Conservation (phyloP, 2,113 vertebrate genomes). For the Lagopus muta region DNA sequence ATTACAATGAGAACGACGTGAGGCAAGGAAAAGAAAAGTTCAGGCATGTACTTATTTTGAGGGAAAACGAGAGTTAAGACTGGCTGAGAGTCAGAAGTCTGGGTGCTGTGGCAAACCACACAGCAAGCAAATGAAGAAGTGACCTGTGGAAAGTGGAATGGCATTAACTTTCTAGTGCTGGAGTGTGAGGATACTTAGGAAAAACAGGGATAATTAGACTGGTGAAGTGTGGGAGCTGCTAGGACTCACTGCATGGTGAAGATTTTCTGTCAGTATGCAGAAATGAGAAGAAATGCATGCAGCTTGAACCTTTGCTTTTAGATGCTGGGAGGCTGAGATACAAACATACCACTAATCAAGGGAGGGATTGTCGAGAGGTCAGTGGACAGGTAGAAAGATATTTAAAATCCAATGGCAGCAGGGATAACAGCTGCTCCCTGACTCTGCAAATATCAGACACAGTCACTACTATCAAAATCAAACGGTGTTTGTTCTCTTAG, state of each 20-base stretch:
- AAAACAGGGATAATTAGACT: not conserved
- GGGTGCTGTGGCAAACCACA: not conserved
- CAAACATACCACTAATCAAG: not conserved
- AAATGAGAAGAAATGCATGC: not conserved
- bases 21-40: not conserved
- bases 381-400: constrained; percentile 9
- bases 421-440: constrained; percentile 20
- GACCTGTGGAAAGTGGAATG: not conserved
- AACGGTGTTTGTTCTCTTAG: constrained; percentile 46
- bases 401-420: constrained; percentile 31
- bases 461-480: not conserved
- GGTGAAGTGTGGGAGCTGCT: not conserved
- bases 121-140: not conserved
- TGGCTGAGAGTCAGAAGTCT: not conserved
- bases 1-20: not conserved
- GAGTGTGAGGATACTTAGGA: not conserved
- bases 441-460: not conserved
- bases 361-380: not conserved
- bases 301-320: not conserved
- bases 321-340: not conserved
- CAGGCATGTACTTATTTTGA: not conserved
- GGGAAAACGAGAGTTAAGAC: not conserved
- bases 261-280: not conserved
- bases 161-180: not conserved
- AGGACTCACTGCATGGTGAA: not conserved